phyloP scores from a whole-genome alignment of 2,888 invertebrate species.

The Corythucha ciliata region DNA sequence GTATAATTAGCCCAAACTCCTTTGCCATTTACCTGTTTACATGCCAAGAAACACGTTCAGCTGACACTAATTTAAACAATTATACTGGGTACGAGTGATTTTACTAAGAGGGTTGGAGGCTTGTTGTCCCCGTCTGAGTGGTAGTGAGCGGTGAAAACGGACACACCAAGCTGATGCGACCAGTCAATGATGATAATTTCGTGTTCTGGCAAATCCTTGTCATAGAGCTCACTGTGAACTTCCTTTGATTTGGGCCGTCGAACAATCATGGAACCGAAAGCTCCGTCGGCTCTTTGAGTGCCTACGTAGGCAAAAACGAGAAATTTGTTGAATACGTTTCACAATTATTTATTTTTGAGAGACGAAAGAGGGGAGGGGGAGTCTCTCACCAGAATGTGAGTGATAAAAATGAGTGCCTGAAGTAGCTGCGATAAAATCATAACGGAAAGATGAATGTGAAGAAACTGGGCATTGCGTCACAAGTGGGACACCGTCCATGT shows the following conservation, averaged over 20 bases:
- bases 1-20: too few species aligned
- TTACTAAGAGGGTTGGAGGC: constrained; percentile 59
- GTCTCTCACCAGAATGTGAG: constrained; percentile 52
- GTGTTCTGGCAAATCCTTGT: constrained; percentile 68
- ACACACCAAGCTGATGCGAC: constrained; percentile 61
- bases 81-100: too few species aligned
- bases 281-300: constrained; percentile 78
- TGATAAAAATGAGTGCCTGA: constrained; percentile 82
- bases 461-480: constrained; percentile 76
- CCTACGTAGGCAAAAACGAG: constrained; percentile 47
- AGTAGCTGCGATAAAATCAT: constrained; percentile 43
- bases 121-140: constrained; percentile 75
- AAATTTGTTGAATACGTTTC: background rate
- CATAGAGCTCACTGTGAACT: constrained; percentile 54
- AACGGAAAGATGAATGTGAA: constrained; percentile 60
- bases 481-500: constrained; percentile 82
- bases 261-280: constrained; percentile 68
- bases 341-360: background rate
- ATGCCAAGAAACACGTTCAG: too few species aligned
- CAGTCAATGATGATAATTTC: constrained; percentile 71
- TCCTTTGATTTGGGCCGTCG: constrained; percentile 60
- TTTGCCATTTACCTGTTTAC: too few species aligned
- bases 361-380: too few species aligned
- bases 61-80: too few species aligned
- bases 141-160: constrained; percentile 75